These are phyloP conservation scores for Octodon degus DNA, from an alignment of 2,113 vertebrate genomes.

Conservation along the genomic window DNA sequence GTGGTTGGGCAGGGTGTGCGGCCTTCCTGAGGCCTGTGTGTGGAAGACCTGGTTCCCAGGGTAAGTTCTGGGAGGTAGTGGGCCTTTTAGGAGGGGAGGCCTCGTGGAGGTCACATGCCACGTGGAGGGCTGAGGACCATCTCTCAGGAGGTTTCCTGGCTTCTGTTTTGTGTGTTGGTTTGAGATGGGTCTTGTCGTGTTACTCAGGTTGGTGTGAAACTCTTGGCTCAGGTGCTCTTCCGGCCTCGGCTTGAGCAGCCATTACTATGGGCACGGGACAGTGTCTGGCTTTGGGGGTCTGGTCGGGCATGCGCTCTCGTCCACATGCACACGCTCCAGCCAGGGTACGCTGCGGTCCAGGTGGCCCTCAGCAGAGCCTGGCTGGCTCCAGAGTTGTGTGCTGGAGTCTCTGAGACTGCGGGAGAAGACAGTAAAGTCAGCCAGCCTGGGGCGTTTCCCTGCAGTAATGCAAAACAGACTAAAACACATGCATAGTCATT, in stretches of 20 bases:
- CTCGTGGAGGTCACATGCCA: neutral
- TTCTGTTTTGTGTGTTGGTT: neutral
- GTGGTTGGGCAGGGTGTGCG: no score
- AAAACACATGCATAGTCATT: neutral
- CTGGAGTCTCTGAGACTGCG: neutral
- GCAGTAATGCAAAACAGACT: neutral
- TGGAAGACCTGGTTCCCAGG: neutral
- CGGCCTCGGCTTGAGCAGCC: neutral
- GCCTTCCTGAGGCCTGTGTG: neutral
- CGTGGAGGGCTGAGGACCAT: neutral
- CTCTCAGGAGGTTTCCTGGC: neutral
- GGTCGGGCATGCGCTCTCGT: neutral
- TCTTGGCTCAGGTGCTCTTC: neutral
- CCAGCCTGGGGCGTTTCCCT: neutral
- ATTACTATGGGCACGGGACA: neutral
- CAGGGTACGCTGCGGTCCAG: no score
- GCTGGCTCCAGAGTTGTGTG: no score
- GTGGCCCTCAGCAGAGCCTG: neutral
- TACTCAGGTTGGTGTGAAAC: neutral
- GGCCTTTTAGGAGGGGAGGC: neutral
- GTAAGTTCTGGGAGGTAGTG: neutral
- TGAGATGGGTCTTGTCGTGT: neutral
- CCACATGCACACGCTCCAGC: neutral
- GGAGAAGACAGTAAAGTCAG: neutral
- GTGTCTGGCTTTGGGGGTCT: neutral